These are phyloP conservation scores for Andrena praecox DNA, from an alignment of 2,888 invertebrate genomes.

Conservation along the genomic window DNA sequence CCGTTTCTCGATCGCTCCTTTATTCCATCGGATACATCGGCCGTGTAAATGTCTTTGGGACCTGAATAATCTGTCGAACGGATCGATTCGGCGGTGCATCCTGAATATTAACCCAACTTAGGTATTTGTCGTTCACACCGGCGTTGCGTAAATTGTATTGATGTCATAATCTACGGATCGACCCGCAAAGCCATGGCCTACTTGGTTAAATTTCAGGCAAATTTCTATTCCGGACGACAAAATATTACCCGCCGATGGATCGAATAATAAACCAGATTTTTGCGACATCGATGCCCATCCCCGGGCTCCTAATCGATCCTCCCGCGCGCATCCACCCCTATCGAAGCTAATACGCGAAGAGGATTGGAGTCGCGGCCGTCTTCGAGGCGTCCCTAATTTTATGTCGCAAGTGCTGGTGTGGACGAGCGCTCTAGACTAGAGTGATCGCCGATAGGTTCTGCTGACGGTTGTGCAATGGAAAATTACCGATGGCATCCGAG, in stretches of 20 bases:
- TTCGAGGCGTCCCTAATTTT: conserved; percentile 16
- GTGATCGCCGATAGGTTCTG: conserved; percentile 24
- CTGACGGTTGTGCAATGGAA: conserved; percentile 53
- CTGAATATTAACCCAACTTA: conserved; percentile 60
- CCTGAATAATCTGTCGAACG: conserved; percentile 43
- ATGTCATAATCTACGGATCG: conserved; percentile 61
- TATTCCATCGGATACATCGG: conserved; percentile 30
- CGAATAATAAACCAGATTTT: conserved; percentile 55
- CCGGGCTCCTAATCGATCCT: not conserved
- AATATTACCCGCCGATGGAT: conserved; percentile 45
- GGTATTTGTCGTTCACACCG: conserved; percentile 58
- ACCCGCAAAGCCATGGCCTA: conserved; percentile 65
- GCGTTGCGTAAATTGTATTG: conserved; percentile 60
- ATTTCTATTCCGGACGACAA: conserved; percentile 54
- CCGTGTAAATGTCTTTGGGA: conserved; percentile 32
- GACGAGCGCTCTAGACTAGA: conserved; percentile 11
- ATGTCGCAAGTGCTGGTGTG: not conserved
- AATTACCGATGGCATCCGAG: conserved; percentile 38
- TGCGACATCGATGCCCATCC: conserved; percentile 16
- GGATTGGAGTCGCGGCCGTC: conserved; percentile 1
- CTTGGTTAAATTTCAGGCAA: conserved; percentile 62
- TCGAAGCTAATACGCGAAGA: not conserved
- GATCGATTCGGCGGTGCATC: conserved; percentile 48
- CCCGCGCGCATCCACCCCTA: not conserved
- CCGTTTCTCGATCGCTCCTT: not conserved